A percentile compares a stretch with the other conserved stretches of the same genome.
These are phyloP conservation scores for Erythrocercus mccallii DNA, from an alignment of 2,113 vertebrate species.

Conservation along the genomic window DNA sequence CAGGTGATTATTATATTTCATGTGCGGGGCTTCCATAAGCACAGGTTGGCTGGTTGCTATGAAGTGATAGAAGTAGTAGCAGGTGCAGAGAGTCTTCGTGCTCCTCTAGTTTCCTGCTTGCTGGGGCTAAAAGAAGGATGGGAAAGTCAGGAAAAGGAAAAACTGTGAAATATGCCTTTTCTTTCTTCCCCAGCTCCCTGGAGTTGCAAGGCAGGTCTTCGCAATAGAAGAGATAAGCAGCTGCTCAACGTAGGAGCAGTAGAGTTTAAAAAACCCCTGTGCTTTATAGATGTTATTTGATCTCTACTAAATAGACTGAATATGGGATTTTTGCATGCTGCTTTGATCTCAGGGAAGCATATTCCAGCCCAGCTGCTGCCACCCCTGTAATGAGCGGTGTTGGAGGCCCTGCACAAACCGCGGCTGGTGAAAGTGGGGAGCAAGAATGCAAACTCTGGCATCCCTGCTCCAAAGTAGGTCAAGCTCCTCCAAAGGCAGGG, in stretches of 20 bases:
- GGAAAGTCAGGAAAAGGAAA: background rate
- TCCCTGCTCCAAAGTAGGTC: constrained; percentile 29
- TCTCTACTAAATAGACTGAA: constrained; percentile 34
- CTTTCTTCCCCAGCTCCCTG: background rate
- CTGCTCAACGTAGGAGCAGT: background rate
- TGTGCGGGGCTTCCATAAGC: background rate
- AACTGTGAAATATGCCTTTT: background rate
- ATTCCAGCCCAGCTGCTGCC: constrained; percentile 1
- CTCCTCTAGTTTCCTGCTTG: background rate
- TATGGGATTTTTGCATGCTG: background rate
- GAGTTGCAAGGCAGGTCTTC: background rate
- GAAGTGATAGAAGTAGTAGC: background rate
- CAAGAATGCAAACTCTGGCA: background rate
- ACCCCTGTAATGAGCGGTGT: constrained; percentile 33
- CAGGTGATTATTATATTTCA: background rate
- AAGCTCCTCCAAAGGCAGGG: background rate
- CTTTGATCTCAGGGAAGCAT: constrained; percentile 19
- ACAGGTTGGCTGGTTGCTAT: background rate
- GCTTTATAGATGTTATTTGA: constrained; percentile 37
- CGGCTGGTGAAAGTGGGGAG: background rate
- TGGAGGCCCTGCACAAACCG: background rate
- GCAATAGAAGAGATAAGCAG: background rate
- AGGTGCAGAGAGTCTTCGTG: background rate
- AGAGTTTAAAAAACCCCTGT: background rate
- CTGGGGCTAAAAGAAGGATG: background rate